Evolutionary conservation across 2,797 vertebrate species (phyloP).

Genomic region (Trichosurus vulpecula): DNA sequence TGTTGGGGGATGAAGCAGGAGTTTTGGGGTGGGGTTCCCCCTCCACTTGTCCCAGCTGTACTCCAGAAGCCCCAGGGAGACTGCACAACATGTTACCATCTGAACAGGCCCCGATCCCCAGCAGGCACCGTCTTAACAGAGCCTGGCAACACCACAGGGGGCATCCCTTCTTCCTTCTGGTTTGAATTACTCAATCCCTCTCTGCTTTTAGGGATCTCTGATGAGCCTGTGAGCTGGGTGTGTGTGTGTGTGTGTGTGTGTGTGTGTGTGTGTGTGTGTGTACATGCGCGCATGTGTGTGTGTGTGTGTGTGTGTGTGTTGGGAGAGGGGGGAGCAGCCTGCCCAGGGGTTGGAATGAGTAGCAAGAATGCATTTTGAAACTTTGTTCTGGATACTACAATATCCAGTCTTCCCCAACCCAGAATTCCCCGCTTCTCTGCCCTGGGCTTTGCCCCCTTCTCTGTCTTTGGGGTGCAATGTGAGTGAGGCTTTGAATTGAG

Average conservation of each 20-base stretch:
- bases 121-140: not conserved
- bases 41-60: not conserved
- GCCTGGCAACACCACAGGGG: not conserved
- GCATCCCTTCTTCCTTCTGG: not conserved
- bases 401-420: not conserved
- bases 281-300: too few species aligned
- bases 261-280: not conserved
- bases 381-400: not conserved
- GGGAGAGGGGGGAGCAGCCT: conserved; percentile 25
- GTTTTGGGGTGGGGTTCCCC: not conserved
- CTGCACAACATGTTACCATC: not conserved
- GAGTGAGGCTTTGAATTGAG: not conserved
- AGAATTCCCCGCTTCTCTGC: not conserved
- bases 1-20: not conserved
- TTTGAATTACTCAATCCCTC: not conserved
- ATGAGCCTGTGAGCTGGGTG: too few species aligned
- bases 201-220: not conserved
- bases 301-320: not conserved
- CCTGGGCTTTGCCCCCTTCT: not conserved
- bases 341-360: conserved; percentile 15
- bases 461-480: not conserved
- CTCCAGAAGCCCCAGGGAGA: not conserved
- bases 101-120: not conserved
- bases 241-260: too few species aligned
- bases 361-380: not conserved